Evolutionary conservation across 1,140 invertebrate genomes (phyloP).

Genomic region (Battus philenor): DNA sequence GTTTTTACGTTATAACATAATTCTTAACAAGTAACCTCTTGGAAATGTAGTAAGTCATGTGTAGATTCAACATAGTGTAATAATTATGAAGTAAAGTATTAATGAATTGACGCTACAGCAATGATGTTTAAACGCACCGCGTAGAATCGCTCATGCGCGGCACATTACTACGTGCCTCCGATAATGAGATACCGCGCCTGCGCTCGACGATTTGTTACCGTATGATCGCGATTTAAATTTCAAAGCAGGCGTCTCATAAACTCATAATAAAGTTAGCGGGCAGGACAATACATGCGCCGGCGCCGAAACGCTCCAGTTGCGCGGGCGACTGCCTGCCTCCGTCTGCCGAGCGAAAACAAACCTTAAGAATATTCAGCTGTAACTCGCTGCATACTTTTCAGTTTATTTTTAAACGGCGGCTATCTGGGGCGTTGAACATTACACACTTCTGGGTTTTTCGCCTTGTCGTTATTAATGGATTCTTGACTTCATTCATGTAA

Average conservation of each 20-base stretch:
- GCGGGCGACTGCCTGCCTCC: neutral
- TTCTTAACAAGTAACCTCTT: too few relatives aligned
- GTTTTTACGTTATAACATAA: neutral
- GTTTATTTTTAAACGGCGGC: constrained; percentile 9
- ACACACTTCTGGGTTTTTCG: constrained; percentile 11
- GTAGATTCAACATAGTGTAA: neutral
- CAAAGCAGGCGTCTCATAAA: constrained; percentile 43
- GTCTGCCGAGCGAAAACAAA: neutral
- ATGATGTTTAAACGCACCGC: neutral
- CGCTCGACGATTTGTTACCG: constrained; percentile 12
- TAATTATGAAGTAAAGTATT: constrained; percentile 2
- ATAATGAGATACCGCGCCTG: constrained; percentile 11
- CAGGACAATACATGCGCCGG: constrained; percentile 50
- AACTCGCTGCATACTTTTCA: constrained; percentile 3
- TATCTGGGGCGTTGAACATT: constrained; percentile 8
- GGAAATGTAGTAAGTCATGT: too few relatives aligned
- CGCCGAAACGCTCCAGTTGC: constrained; percentile 64
- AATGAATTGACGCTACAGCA: constrained; percentile 2
- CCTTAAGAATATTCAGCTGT: constrained; percentile 1
- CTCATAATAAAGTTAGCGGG: constrained; percentile 39
- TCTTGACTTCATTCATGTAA: constrained; percentile 13
- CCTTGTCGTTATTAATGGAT: constrained; percentile 8
- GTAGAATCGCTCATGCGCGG: constrained; percentile 8
- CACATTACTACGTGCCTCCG: constrained; percentile 7
- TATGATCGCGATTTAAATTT: constrained; percentile 48